Percentiles rank a stretch among this genome's conserved stretches.
These are phyloP conservation scores for Piaya cayana DNA, from an alignment of 2,113 vertebrate species.

Conservation along the genomic window DNA sequence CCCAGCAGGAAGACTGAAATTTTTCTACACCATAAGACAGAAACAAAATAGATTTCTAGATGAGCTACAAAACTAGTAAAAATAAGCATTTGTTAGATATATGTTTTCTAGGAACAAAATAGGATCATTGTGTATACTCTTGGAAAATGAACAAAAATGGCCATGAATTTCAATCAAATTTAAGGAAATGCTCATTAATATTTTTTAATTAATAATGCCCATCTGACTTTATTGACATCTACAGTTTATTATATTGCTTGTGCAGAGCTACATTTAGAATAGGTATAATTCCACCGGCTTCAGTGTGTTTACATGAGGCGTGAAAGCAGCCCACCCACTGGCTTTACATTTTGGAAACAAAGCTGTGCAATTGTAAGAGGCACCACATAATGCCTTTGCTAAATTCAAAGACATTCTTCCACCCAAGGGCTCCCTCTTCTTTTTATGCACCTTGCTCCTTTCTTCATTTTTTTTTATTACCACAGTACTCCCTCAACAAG, in stretches of 20 bases:
- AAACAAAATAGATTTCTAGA: background rate
- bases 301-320: background rate
- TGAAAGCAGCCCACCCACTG: slow-evolving; percentile 44
- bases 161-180: background rate
- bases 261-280: background rate
- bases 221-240: background rate
- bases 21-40: background rate
- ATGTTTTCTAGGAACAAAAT: background rate
- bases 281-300: background rate
- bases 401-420: slow-evolving; percentile 31
- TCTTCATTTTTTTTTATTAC: slow-evolving; percentile 47
- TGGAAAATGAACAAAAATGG: background rate
- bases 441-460: slow-evolving; percentile 26
- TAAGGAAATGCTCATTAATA: background rate
- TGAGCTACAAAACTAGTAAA: background rate
- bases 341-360: slow-evolving; percentile 42
- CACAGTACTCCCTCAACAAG: background rate
- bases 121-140: background rate
- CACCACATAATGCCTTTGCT: slow-evolving; percentile 8
- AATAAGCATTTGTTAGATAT: background rate
- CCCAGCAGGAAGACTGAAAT: background rate
- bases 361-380: slow-evolving; percentile 35
- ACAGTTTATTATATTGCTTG: background rate
- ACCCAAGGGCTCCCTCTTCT: background rate
- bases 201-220: background rate